These are phyloP conservation scores for Megastigmus dorsalis DNA, from an alignment of 2,888 invertebrate species.

Conservation along the genomic window DNA sequence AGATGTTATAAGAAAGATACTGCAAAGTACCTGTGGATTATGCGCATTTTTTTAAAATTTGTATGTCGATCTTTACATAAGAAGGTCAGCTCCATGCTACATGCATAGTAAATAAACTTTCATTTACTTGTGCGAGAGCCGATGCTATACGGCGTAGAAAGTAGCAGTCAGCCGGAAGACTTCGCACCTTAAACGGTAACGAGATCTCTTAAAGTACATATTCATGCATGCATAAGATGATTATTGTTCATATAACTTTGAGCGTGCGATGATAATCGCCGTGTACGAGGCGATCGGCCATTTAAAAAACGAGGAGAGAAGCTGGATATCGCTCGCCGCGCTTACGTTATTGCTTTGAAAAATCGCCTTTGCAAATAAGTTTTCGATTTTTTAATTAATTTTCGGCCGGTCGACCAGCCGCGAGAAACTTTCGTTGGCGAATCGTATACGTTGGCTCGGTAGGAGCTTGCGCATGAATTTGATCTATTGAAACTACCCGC, in stretches of 20 bases:
- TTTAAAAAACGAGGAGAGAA: no score
- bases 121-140: constrained; percentile 34
- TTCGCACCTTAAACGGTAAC: constrained; percentile 50
- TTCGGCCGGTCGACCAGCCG: background rate
- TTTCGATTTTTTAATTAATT: constrained; percentile 31
- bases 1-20: background rate
- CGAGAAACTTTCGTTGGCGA: constrained; percentile 14
- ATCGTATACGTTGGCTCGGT: background rate
- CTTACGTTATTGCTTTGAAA: constrained; percentile 27
- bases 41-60: constrained; percentile 14
- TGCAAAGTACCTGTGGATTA: constrained; percentile 11
- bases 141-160: constrained; percentile 46
- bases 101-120: constrained; percentile 31
- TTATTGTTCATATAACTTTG: constrained; percentile 37
- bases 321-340: no score
- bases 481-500: constrained; percentile 17
- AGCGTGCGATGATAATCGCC: constrained; percentile 8
- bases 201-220: constrained; percentile 6
- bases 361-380: constrained; percentile 21
- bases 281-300: background rate
- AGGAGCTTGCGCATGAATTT: constrained; percentile 15
- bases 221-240: background rate
- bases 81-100: constrained; percentile 26
- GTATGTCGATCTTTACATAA: constrained; percentile 34
- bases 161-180: constrained; percentile 19